Evolutionary conservation across 2,888 invertebrate genomes (phyloP).

Genomic region (Zygothrica quintamaculata): DNA sequence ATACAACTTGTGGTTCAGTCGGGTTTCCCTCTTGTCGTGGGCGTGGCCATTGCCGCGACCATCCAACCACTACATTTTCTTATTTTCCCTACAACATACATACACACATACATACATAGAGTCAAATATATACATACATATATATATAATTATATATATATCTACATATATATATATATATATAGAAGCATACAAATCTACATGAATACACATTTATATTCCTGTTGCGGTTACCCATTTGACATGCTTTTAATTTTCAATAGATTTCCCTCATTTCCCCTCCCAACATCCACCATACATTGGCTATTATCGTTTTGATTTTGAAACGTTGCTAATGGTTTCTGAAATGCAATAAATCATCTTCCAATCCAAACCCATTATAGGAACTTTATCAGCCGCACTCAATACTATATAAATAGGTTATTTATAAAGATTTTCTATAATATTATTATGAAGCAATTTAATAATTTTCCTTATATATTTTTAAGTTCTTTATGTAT

Average conservation of each 20-base stretch:
- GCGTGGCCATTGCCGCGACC: conserved; percentile 67
- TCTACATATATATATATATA: too few relatives aligned
- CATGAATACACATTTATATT: conserved; percentile 31
- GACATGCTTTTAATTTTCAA: conserved; percentile 75
- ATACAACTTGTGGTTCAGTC: conserved; percentile 52
- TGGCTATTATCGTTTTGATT: conserved; percentile 41
- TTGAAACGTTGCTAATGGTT: conserved; percentile 52
- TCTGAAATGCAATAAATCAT: conserved; percentile 55
- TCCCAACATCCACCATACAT: conserved; percentile 5
- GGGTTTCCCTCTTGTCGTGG: conserved; percentile 39
- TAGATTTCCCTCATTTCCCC: conserved; percentile 18
- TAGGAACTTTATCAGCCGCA: conserved; percentile 23
- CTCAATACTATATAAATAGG: not conserved
- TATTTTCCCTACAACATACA: conserved; percentile 17
- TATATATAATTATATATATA: too few relatives aligned
- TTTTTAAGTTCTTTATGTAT: too few relatives aligned
- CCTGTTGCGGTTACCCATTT: conserved; percentile 54
- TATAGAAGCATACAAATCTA: too few relatives aligned
- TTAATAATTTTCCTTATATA: too few relatives aligned
- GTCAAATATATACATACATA: too few relatives aligned
- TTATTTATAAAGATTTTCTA: not conserved
- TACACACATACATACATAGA: too few relatives aligned
- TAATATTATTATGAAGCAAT: too few relatives aligned
- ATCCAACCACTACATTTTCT: conserved; percentile 44
- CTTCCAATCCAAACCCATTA: conserved; percentile 1